A percentile compares a stretch with the other conserved stretches of the same genome.
Evolutionary conservation across 2,888 invertebrate species (phyloP).

Genomic region (Clusia tigrina): DNA sequence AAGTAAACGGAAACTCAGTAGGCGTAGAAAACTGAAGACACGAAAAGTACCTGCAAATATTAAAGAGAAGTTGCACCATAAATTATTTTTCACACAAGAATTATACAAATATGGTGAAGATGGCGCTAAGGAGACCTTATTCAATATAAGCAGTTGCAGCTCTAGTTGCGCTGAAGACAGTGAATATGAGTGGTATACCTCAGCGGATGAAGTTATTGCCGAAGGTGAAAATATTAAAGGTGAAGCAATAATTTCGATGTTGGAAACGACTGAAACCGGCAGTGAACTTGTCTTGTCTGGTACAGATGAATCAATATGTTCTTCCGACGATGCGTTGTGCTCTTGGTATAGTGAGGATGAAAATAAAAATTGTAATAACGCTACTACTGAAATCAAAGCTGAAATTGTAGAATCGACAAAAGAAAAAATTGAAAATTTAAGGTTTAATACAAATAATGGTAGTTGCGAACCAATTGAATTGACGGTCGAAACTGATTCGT

Average conservation of each 20-base stretch:
- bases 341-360: too few species aligned
- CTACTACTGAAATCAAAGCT: background rate
- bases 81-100: slow-evolving; percentile 52
- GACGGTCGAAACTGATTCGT: background rate
- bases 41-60: background rate
- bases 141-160: slow-evolving; percentile 53
- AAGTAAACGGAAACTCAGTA: background rate
- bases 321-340: background rate
- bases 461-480: background rate
- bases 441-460: background rate
- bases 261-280: background rate
- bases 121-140: slow-evolving; percentile 37
- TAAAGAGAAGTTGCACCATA: slow-evolving; percentile 39
- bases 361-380: background rate
- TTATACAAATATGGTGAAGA: slow-evolving; percentile 33
- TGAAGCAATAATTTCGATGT: too few species aligned
- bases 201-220: slow-evolving; percentile 6
- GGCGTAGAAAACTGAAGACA: slow-evolving; percentile 4
- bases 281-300: background rate
- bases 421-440: slow-evolving; percentile 10
- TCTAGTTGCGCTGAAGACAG: slow-evolving; percentile 39
- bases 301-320: background rate
- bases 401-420: background rate
- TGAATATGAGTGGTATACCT: slow-evolving; percentile 29
- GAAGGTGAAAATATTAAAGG: background rate